phyloP scores from a whole-genome alignment of 2,888 invertebrate species.

The Brachyptera putata region DNA sequence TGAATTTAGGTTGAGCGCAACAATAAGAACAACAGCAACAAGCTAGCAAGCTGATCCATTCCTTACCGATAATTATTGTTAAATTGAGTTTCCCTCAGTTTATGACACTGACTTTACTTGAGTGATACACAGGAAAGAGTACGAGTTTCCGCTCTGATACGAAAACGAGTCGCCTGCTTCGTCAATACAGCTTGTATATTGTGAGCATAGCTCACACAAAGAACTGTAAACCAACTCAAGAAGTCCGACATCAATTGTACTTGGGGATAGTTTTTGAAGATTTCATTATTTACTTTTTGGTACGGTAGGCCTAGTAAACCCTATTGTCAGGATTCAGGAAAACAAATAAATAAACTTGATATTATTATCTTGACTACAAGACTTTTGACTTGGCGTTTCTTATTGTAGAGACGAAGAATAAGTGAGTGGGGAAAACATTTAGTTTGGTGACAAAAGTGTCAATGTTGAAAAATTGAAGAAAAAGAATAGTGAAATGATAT shows the following conservation, averaged over 20 bases:
- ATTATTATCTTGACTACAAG: too few species aligned
- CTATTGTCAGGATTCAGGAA: constrained; percentile 2
- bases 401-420: too few species aligned
- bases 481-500: too few species aligned
- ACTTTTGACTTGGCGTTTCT: too few species aligned
- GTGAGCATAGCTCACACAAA: not conserved
- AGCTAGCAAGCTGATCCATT: too few species aligned
- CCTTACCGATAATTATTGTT: too few species aligned
- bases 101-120: not conserved
- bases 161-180: constrained; percentile 19
- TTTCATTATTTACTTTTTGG: not conserved
- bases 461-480: too few species aligned
- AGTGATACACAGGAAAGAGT: constrained; percentile 13
- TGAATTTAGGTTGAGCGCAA: too few species aligned
- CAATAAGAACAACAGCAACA: too few species aligned
- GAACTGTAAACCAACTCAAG: constrained; percentile 1
- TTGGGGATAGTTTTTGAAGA: not conserved
- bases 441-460: too few species aligned
- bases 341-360: not conserved
- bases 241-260: not conserved
- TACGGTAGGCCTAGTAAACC: constrained; percentile 16
- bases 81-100: too few species aligned
- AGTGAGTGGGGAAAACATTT: too few species aligned
- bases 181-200: constrained; percentile 14
- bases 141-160: constrained; percentile 26